Evolutionary conservation across 2,888 invertebrate genomes (phyloP), one percentile per base, ranked within the genome.

Genomic region (Archips xylosteana): DNA sequence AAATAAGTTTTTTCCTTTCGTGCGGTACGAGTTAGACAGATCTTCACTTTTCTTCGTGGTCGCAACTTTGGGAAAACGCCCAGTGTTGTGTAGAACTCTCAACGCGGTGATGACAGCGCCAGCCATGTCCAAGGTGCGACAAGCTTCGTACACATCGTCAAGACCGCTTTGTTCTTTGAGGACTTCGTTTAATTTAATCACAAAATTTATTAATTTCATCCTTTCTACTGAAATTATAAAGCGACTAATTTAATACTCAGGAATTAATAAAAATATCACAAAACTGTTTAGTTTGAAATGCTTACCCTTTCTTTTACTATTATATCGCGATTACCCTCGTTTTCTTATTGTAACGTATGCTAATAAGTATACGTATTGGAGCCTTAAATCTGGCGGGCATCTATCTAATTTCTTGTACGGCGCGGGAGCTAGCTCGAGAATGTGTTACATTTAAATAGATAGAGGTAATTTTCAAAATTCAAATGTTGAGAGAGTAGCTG

Each of bases 131-230:
- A 64, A 47, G 4, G 47, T 42, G n/a, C 39, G n/a, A 8, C 68
- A 9, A n/a, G 73, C 68, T 68, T 73, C 57, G 15, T 73, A 73
- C 23, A 73, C 62, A 59, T 59, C 63, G 1, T 68, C 57, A n/a
- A 68, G 47, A 32, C 39, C 47, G 51, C 67, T 62, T 57, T 45
- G 15, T 12, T 49, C 13, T 5, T 49, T 49, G n/a, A 49, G n/a
- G 5, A 5, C 49, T n/a, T n/a, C n/a, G n/a, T 13, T 49, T 49
- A 49, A 13, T 1, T 13, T 3, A 0, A n/a, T 49, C 5, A n/a
- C 5, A 5, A 6, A 5, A n/a, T 49, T 49, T 2, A n/a, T 49
- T 5, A 2, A 5, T 3, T 49, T 5, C 49, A 49, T 49, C 13
- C n/a, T 49, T 49, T 4, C 5, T n/a, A 5, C 45, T 45, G 3